Evolutionary conservation across 2,888 invertebrate genomes (phyloP).

Genomic region (Patella depressa): DNA sequence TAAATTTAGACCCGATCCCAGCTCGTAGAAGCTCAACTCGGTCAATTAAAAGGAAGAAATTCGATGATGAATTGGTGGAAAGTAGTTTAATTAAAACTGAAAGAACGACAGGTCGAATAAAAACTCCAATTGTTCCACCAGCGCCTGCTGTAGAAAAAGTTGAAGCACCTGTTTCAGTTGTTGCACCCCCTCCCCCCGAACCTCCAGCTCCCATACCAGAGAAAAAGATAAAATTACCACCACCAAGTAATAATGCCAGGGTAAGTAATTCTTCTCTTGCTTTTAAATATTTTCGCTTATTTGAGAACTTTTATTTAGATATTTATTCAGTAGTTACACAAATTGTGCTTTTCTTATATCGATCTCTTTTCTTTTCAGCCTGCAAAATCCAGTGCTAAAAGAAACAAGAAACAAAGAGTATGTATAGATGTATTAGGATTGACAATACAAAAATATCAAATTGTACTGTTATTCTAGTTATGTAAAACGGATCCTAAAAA

Average conservation of each 20-base stretch:
- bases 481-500: too few species aligned
- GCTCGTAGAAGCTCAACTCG: constrained; percentile 82
- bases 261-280: neutral
- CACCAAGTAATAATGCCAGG: neutral
- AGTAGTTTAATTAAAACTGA: constrained; percentile 80
- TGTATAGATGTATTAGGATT: neutral
- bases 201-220: constrained; percentile 75
- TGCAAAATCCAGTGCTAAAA: constrained; percentile 20
- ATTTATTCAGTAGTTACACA: too few species aligned
- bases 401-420: constrained; percentile 22
- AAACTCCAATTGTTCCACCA: constrained; percentile 18
- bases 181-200: constrained; percentile 31
- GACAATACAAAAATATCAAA: too few species aligned
- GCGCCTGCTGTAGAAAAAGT: constrained; percentile 35
- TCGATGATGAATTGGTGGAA: constrained; percentile 97
- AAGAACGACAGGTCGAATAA: constrained; percentile 31
- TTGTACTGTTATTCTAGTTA: too few species aligned
- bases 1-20: constrained; percentile 16
- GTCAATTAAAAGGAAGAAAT: constrained; percentile 94
- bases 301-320: too few species aligned
- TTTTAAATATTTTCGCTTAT: too few species aligned
- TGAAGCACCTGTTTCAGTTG: constrained; percentile 39
- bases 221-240: constrained; percentile 67
- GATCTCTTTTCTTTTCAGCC: constrained; percentile 20
- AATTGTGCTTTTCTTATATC: neutral